Evolutionary conservation across 2,888 invertebrate genomes (phyloP).

Genomic region (Pyralis farinalis): DNA sequence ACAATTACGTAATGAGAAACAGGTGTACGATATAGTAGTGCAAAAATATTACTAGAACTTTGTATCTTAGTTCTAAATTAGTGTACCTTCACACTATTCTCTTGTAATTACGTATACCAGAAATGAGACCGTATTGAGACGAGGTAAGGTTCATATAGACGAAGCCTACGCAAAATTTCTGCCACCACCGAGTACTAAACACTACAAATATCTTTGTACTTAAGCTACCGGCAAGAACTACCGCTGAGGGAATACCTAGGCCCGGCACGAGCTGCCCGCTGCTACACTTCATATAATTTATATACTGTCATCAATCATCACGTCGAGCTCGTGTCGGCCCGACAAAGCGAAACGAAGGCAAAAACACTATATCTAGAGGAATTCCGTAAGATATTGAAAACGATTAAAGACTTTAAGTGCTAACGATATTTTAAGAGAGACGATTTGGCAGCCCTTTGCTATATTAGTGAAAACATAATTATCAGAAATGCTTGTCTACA

Average conservation of each 20-base stretch:
- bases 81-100: slow-evolving; percentile 1
- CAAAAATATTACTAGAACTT: slow-evolving; percentile 12
- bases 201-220: slow-evolving; percentile 28
- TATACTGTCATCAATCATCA: not conserved
- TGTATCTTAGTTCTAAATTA: slow-evolving; percentile 6
- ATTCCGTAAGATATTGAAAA: not conserved
- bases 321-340: not conserved
- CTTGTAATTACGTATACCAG: slow-evolving; percentile 7
- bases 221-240: slow-evolving; percentile 41
- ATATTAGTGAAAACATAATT: too few relatives aligned
- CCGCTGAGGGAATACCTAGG: slow-evolving; percentile 17
- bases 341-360: not conserved
- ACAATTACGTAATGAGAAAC: slow-evolving; percentile 38
- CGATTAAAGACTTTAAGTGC: too few relatives aligned
- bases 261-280: not conserved
- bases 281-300: too few relatives aligned
- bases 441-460: too few relatives aligned
- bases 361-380: not conserved
- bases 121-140: slow-evolving; percentile 8
- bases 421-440: too few relatives aligned
- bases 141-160: slow-evolving; percentile 1
- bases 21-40: slow-evolving; percentile 27
- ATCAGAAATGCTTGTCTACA: slow-evolving; percentile 13
- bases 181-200: slow-evolving; percentile 12
- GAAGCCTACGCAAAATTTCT: slow-evolving; percentile 3